Conservation (phyloP, 2,113 vertebrate species). For the Corythoichthys haematopterus region DNA sequence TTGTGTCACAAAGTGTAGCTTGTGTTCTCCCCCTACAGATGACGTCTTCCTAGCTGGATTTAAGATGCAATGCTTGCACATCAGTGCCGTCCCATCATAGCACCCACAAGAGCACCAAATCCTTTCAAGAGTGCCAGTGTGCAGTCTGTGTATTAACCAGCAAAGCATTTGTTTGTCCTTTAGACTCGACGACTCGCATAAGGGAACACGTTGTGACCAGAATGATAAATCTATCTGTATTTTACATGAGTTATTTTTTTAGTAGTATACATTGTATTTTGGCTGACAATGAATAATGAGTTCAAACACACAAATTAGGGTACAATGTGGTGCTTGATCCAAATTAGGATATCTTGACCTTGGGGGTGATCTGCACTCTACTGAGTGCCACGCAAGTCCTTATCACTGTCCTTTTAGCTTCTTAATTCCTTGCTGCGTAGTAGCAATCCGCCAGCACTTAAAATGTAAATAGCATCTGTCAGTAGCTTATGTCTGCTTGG, state of each 20-base stretch:
- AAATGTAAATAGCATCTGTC: slow-evolving; percentile 41
- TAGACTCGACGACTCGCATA: slow-evolving; percentile 15
- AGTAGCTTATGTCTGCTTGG: slow-evolving; percentile 41
- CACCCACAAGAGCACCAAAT: slow-evolving; percentile 22
- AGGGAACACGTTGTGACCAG: neutral
- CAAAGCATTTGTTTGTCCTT: slow-evolving; percentile 48
- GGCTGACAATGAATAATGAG: too few species aligned
- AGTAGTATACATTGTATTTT: neutral
- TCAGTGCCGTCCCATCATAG: slow-evolving; percentile 44
- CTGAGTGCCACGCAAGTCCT: neutral
- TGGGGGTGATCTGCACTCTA: neutral
- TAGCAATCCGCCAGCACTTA: slow-evolving; percentile 11
- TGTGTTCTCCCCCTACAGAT: slow-evolving; percentile 54
- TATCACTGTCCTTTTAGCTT: neutral
- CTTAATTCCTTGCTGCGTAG: slow-evolving; percentile 7
- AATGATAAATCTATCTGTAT: neutral
- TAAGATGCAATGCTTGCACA: slow-evolving; percentile 37
- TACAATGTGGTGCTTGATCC: neutral
- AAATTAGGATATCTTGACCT: neutral
- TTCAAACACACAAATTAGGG: too few species aligned
- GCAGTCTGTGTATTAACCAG: slow-evolving; percentile 38
- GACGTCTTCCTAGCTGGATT: slow-evolving; percentile 43
- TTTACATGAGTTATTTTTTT: neutral
- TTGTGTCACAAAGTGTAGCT: slow-evolving; percentile 54
- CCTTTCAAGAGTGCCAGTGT: slow-evolving; percentile 20